Conservation (phyloP, 2,797 vertebrate genomes). For the Geotrypetes seraphini region DNA sequence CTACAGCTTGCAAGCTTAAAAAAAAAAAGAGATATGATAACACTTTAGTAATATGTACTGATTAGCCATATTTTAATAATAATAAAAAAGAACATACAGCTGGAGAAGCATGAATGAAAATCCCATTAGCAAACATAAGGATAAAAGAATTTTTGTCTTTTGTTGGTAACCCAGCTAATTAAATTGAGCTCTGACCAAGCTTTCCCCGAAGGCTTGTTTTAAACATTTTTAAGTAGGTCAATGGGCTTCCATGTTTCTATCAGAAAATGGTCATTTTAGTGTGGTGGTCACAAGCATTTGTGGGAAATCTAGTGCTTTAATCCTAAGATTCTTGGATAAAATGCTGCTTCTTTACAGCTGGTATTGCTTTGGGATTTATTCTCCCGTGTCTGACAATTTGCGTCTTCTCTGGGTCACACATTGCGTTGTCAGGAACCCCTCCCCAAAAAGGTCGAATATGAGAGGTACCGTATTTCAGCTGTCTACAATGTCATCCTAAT, state of each 20-base stretch:
- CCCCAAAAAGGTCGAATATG: too few relatives aligned
- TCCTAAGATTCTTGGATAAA: too few relatives aligned
- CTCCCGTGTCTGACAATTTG: too few relatives aligned
- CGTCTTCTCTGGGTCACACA: too few relatives aligned
- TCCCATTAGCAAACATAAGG: slow-evolving; percentile 14
- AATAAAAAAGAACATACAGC: slow-evolving; percentile 24
- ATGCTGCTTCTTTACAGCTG: too few relatives aligned
- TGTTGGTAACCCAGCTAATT: slow-evolving; percentile 8
- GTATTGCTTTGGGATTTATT: too few relatives aligned
- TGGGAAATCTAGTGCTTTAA: slow-evolving; percentile 6
- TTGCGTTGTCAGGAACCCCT: too few relatives aligned
- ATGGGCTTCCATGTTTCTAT: slow-evolving; percentile 9
- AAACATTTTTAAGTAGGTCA: slow-evolving; percentile 28
- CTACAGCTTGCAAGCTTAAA: slow-evolving; percentile 10
- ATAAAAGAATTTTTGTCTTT: slow-evolving; percentile 13
- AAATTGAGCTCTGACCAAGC: slow-evolving; percentile 5
- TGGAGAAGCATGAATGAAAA: slow-evolving; percentile 20
- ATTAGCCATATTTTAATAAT: slow-evolving; percentile 17
- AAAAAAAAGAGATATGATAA: slow-evolving; percentile 4
- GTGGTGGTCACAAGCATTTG: slow-evolving; percentile 6
- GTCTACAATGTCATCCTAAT: too few relatives aligned
- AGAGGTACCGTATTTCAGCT: too few relatives aligned
- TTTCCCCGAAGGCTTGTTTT: too few relatives aligned
- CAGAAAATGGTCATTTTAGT: slow-evolving; percentile 25
- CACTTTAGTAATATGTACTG: slow-evolving; percentile 15